Percentiles rank a stretch among this genome's conserved stretches.
Conservation (phyloP, 2,888 invertebrate genomes). For the Notodonta ziczac region DNA sequence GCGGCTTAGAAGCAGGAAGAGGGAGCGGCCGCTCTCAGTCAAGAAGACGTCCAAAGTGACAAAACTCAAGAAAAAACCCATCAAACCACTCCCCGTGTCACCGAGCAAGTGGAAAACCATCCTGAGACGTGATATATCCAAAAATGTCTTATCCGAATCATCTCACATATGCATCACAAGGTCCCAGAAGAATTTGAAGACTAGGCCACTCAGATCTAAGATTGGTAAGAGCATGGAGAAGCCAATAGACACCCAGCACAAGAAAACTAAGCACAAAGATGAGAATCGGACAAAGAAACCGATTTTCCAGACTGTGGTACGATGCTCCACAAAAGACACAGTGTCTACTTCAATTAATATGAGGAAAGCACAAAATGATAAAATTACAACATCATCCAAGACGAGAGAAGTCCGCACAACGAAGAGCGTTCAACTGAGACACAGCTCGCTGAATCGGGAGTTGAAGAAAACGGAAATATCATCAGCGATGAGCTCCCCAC, state of each 20-base stretch:
- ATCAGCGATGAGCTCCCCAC: slow-evolving; percentile 71
- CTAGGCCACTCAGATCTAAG: slow-evolving; percentile 67
- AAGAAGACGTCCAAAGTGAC: slow-evolving; percentile 61
- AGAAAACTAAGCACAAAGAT: slow-evolving; percentile 63
- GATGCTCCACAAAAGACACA: slow-evolving; percentile 63
- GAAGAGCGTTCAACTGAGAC: slow-evolving; percentile 68
- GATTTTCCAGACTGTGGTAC: slow-evolving; percentile 77
- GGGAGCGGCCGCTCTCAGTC: slow-evolving; percentile 83
- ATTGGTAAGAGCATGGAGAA: slow-evolving; percentile 72
- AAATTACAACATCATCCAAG: slow-evolving; percentile 62
- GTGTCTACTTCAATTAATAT: slow-evolving; percentile 63
- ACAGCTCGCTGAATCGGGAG: slow-evolving; percentile 74
- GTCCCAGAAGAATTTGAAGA: slow-evolving; percentile 70
- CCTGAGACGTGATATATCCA: slow-evolving; percentile 58
- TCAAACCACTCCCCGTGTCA: slow-evolving; percentile 54
- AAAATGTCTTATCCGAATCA: slow-evolving; percentile 66
- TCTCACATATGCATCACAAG: slow-evolving; percentile 64
- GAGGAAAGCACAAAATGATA: slow-evolving; percentile 63
- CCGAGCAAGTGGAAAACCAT: slow-evolving; percentile 70
- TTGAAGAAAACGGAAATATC: slow-evolving; percentile 68
- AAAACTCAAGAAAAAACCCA: slow-evolving; percentile 59
- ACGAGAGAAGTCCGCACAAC: slow-evolving; percentile 68
- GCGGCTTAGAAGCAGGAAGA: slow-evolving; percentile 88
- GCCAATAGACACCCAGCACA: slow-evolving; percentile 56
- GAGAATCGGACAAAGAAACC: slow-evolving; percentile 66